Evolutionary conservation across 2,113 vertebrate genomes (phyloP), one percentile per base, ranked within the genome.

Genomic region (Salminus brasiliensis): DNA sequence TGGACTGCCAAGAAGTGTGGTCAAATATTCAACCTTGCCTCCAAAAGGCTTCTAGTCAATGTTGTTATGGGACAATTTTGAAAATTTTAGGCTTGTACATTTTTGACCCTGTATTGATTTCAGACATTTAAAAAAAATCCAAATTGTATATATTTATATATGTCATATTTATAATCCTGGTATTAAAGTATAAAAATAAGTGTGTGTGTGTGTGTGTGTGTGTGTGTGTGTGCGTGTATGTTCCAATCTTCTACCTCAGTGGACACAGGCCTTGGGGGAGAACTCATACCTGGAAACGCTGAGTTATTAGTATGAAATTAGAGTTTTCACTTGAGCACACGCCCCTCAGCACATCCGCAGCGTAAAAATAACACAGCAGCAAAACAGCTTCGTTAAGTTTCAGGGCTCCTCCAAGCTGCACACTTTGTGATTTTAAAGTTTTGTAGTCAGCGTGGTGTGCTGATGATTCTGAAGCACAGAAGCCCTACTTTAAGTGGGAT

Each of bases 261-360:
- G 73, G 59, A 25, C 70, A 62, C 29, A 32, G 63, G 72, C 66
- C 66, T 39, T 62, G 16, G 18, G 73, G 72, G 41, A 8, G 4
- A 13, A 21, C 55, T 57, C 13, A n/a, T 34, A 49, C 57, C 68
- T 84, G 76, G 68, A 86, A 86, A 81, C 78, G 65, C 87, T 81
- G 76, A 86, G 34, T 70, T 60, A 86, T 89, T 83, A 83, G 84
- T 77, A 68, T 80, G 80, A 49, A 13, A 86, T 87, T 68, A 87
- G 73, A 82, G n/a, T 79, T 79, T 59, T 84, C 74, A 72, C 83
- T 72, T 41, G 53, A 74, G 49, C 66, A 65, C 47, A 29, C 53
- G 70, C 49, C 45, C 55, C 57, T 43, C 65, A 75, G 65, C 67
- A 67, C 18, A 30, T 52, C 52, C 1, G 12, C n/a, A 27, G 55